phyloP scores from a whole-genome alignment of 2,888 invertebrate species.

The Pterobdella sp. region DNA sequence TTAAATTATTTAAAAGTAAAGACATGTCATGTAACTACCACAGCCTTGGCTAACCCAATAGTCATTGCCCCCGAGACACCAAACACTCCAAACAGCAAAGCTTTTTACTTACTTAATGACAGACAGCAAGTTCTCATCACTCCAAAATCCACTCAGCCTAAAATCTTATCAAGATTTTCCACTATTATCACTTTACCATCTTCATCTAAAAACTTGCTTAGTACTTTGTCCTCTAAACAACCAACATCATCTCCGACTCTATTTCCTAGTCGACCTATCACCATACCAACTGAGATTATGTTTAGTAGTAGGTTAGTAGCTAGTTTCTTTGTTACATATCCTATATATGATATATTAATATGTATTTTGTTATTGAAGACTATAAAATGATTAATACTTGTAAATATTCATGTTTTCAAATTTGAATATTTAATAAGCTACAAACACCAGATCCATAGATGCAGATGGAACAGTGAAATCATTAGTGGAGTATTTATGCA shows the following conservation, averaged over 20 bases:
- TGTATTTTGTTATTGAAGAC: background rate
- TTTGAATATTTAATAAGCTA: conserved; percentile 5
- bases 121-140: too few species aligned
- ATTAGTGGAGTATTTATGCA: conserved; percentile 32
- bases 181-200: too few species aligned
- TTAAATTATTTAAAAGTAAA: too few species aligned
- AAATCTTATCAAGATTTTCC: too few species aligned
- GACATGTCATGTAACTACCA: too few species aligned
- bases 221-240: conserved; percentile 6
- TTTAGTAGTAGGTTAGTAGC: conserved; percentile 7
- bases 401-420: background rate
- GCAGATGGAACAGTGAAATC: conserved; percentile 32
- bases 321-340: background rate
- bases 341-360: background rate
- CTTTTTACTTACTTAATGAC: too few species aligned
- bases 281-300: conserved; percentile 18
- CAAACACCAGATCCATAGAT: conserved; percentile 26
- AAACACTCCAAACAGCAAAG: too few species aligned
- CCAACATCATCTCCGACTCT: background rate
- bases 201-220: too few species aligned
- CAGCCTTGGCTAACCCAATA: too few species aligned
- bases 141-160: too few species aligned
- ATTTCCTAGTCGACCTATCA: conserved; percentile 11
- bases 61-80: too few species aligned
- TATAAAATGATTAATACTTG: background rate